Base-by-base conservation (phyloP, 2,113 vertebrate species). In the Macrotis lagotis region DNA sequence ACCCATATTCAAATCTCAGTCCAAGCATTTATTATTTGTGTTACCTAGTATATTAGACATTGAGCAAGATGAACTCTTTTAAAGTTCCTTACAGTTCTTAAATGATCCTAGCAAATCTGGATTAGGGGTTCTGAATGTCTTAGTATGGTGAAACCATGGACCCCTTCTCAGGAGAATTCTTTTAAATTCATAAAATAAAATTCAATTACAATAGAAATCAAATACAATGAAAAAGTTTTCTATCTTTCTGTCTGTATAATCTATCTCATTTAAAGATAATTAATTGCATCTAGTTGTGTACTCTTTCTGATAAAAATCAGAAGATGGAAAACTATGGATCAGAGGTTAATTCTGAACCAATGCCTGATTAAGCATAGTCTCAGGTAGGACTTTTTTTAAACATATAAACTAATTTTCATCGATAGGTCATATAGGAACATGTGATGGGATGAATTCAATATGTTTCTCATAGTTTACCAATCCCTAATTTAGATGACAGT, bases 391-490 rank as follows among this genome's bases (percentile, higher is more conserved):
- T 37, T 37, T n/a, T 66, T 66, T 66, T 66, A 3, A 3, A 37
- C 31, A 28, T 59, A 11, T 59, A 25, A 7, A 3, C 0, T 10
- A n/a, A 22, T 31, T 11, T 55, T 26, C 4, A 22, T 3, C 91
- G 25, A 9, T 9, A 74, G 25, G 31, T 10, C 14, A 37, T 51
- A 4, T 7, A 83, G 48, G 19, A 31, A 16, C 14, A 74, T 3
- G 16, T n/a, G 48, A 48, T 0, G 0, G 7, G 25, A 11, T 37
- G 19, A 25, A 19, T 26, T 10, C 25, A 47, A 47, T 26, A 24
- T 11, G 3, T 1, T 7, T 14, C 3, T 19, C 4, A 0, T 0
- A 28, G 8, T 12, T 66, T 3, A 24, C 12, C 28, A 22, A 14
- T 5, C 11, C 4, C 16, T 10, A 9, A 49, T 44, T 28, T 7